Percentiles rank a stretch among this genome's conserved stretches.
phyloP scores from a whole-genome alignment of 2,888 invertebrate species.

The Hymenopus coronatus region DNA sequence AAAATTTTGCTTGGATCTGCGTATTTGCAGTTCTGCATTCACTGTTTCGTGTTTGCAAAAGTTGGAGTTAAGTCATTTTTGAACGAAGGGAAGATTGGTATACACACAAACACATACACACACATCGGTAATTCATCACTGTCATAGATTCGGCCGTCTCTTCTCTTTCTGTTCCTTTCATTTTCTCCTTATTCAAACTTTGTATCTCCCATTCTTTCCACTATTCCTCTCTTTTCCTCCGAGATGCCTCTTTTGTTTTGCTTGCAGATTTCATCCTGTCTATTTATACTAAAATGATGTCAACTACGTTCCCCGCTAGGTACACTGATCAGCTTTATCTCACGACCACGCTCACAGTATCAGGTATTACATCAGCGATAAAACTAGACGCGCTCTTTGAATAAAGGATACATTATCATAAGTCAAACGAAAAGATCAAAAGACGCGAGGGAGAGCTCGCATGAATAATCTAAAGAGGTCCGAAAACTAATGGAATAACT shows the following conservation, averaged over 20 bases:
- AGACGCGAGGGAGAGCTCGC: no score
- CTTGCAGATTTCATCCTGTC: background rate
- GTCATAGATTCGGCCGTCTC: constrained; percentile 7
- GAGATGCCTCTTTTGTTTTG: background rate
- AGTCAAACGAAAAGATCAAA: background rate
- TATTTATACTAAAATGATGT: background rate
- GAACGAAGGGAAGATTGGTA: background rate
- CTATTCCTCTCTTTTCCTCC: background rate
- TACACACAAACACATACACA: constrained; percentile 7
- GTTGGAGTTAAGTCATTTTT: background rate
- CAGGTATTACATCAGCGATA: background rate
- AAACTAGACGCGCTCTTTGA: background rate
- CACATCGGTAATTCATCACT: constrained; percentile 26
- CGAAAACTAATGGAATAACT: no score
- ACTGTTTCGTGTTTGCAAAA: no score
- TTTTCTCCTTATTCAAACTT: constrained; percentile 16
- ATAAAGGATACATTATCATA: background rate
- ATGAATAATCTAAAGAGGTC: no score
- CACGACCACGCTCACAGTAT: background rate
- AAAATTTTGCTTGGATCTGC: no score
- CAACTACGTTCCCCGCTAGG: background rate
- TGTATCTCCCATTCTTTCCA: constrained; percentile 18
- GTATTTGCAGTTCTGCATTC: no score
- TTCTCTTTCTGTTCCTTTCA: constrained; percentile 7
- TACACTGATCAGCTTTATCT: background rate